Base-by-base conservation (phyloP, 1,140 invertebrate species). In the Lepidostoma basale region DNA sequence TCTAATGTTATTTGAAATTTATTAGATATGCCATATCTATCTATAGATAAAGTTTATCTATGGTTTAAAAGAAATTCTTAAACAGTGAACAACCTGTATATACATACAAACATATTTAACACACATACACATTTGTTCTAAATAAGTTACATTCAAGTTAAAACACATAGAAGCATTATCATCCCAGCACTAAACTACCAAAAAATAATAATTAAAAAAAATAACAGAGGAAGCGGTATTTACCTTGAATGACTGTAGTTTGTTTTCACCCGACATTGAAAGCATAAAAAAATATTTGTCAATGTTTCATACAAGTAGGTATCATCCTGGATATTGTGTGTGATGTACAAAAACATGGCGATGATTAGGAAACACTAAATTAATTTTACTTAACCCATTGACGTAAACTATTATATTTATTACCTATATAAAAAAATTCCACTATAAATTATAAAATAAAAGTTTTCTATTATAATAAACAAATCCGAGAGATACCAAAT, bases 231-330 rank as follows among this genome's bases (percentile, higher is more conserved):
- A 69, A 69, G 71, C 67, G 45, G 54, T 58, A 67, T 73, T 73
- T 73, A 73, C 71, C 71, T 73, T 73, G 67, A 73, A 73, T 30
- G 71, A 73, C 71, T 73, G 71, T 73, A 67, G 71, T 69, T 67
- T 70, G 63, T 67, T 52, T 49, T 67, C 71, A 73, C 63, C 70
- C 71, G 58, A 73, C 71, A 73, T 73, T 73, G 71, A 73, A 73
- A 73, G 71, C 71, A 73, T 63, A 73, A 73, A 73, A 71, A 68
- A 66, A 72, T 67, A 67, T 63, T 71, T 63, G 70, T 72, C 66
- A 71, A 66, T 67, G 56, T 72, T 64, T 68, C 39, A 68, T 60
- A 60, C 5, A 40, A 45, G 33, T 36, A 36, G 33, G 52, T 56
- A 56, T 56, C 36, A 56, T 36, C 28, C 52, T 49, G 45, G 45